Conservation (phyloP, 2,888 invertebrate species). For the Ophion slaviceki region DNA sequence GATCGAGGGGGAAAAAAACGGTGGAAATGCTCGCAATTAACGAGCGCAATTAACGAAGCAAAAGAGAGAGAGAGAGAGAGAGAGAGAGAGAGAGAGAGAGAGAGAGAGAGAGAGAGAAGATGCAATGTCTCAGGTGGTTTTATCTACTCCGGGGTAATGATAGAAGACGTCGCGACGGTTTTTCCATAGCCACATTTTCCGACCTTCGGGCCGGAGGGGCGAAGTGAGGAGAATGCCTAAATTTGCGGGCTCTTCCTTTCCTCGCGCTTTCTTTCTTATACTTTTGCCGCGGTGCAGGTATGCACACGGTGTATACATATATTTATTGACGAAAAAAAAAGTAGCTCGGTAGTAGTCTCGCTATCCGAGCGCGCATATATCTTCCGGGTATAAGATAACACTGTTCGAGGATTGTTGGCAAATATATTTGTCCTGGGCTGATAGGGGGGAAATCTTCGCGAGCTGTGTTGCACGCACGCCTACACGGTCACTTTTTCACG, state of each 20-base stretch:
- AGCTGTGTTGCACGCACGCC: slow-evolving; percentile 33
- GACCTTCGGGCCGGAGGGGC: not conserved
- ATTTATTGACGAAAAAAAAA: slow-evolving; percentile 39
- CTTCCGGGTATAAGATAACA: slow-evolving; percentile 62
- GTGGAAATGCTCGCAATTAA: slow-evolving; percentile 23
- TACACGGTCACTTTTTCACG: not conserved
- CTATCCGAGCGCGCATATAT: slow-evolving; percentile 59
- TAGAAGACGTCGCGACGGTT: slow-evolving; percentile 23
- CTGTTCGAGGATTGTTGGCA: slow-evolving; percentile 68
- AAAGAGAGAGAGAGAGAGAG: slow-evolving; percentile 18
- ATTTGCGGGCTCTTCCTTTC: slow-evolving; percentile 27
- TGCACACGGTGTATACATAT: slow-evolving; percentile 3
- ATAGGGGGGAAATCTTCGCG: slow-evolving; percentile 66
- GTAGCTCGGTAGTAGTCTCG: slow-evolving; percentile 37
- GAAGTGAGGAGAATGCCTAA: slow-evolving; percentile 16
- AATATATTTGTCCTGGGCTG: slow-evolving; percentile 67
- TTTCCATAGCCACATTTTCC: slow-evolving; percentile 36
- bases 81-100: not conserved
- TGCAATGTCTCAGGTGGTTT: not conserved
- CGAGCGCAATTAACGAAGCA: slow-evolving; percentile 3
- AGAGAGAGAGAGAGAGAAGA: slow-evolving; percentile 21
- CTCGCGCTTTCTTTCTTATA: not conserved
- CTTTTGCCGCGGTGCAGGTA: not conserved
- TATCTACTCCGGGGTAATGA: slow-evolving; percentile 36
- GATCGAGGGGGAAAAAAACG: slow-evolving; percentile 1